Conservation (phyloP, 53 echinoderm and acorn worm genomes). For the Echinometra lucunter region DNA sequence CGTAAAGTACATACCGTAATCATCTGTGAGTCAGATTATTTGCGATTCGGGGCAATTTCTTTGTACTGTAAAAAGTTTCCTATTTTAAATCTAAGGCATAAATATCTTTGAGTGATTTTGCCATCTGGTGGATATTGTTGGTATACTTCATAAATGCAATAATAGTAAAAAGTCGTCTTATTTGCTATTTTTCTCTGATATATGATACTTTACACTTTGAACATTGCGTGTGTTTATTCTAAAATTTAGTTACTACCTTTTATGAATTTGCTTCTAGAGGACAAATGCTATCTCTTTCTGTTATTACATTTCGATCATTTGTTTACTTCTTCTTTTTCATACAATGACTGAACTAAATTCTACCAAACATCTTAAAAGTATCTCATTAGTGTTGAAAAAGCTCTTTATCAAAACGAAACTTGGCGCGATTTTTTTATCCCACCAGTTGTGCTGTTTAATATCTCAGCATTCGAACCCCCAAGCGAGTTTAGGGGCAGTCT, state of each 20-base stretch:
- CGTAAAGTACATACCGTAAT: background rate
- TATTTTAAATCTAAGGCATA: too few species aligned
- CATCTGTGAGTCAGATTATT: background rate
- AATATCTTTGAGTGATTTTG: too few species aligned
- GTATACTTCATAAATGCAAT: too few species aligned
- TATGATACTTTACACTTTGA: background rate
- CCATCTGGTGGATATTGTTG: too few species aligned
- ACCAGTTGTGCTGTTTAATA: constrained; percentile 14
- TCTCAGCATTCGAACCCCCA: constrained; percentile 38
- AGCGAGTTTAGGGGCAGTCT: constrained; percentile 34
- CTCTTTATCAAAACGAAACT: constrained; percentile 41
- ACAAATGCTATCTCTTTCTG: too few species aligned
- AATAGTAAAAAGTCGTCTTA: too few species aligned
- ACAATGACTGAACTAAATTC: background rate
- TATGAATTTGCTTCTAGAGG: too few species aligned
- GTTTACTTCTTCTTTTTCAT: background rate
- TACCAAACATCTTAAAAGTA: background rate
- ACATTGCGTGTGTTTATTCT: too few species aligned
- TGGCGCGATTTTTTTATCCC: background rate
- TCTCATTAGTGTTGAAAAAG: constrained; percentile 24
- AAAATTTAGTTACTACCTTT: too few species aligned
- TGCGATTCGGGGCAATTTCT: background rate
- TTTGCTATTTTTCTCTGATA: too few species aligned
- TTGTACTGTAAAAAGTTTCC: too few species aligned
- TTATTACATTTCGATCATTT: background rate